These are phyloP conservation scores for Platycnemis pennipes DNA, from an alignment of 2,888 invertebrate genomes.

Conservation along the genomic window DNA sequence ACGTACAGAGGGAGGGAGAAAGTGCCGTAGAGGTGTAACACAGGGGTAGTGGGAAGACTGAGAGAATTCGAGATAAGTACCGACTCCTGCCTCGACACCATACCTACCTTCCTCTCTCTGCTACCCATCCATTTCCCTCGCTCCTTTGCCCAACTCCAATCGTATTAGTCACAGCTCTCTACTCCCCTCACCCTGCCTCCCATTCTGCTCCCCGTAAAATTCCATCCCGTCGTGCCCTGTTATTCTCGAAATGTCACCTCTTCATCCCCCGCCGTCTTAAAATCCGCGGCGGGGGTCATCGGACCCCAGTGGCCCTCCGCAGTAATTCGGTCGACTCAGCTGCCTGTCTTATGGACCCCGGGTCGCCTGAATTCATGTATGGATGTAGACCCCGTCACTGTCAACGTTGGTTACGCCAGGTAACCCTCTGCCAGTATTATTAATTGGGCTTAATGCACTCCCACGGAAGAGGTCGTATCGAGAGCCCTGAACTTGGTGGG, in stretches of 20 bases:
- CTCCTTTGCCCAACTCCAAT: slow-evolving; percentile 1
- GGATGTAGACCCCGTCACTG: not conserved
- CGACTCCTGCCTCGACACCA: not conserved
- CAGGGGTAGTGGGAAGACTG: not conserved
- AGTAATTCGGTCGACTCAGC: too few relatives aligned
- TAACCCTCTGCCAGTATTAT: not conserved
- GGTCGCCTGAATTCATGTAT: not conserved
- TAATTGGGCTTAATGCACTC: not conserved
- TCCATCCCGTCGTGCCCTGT: not conserved
- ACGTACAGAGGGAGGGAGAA: too few relatives aligned
- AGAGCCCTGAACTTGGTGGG: not conserved
- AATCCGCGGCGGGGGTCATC: too few relatives aligned
- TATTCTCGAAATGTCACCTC: not conserved
- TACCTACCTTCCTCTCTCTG: not conserved
- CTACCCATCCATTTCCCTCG: not conserved
- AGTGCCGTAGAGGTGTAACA: not conserved
- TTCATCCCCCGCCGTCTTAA: not conserved
- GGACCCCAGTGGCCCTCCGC: too few relatives aligned
- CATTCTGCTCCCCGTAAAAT: not conserved
- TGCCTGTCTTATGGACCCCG: too few relatives aligned
- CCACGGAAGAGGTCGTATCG: not conserved
- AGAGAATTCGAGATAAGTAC: slow-evolving; percentile 33
- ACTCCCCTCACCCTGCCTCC: not conserved
- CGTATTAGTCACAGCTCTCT: not conserved
- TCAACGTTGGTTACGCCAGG: not conserved